A percentile compares a stretch with the other conserved stretches of the same genome.
Conservation (phyloP, 2,113 vertebrate genomes). For the Narcine bancroftii region DNA sequence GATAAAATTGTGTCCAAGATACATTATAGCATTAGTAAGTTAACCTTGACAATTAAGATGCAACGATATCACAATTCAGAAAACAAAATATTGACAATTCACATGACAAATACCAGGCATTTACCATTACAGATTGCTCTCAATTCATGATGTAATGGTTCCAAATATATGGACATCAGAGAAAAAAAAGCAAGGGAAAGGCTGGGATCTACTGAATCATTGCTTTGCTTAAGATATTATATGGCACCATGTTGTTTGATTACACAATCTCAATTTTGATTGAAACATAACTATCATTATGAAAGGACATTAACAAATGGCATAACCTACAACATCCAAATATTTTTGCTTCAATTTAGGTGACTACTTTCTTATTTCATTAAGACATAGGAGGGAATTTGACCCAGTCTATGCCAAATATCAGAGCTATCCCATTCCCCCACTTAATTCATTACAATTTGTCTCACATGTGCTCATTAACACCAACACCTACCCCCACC, state of each 20-base stretch:
- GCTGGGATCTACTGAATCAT: background rate
- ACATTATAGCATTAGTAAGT: background rate
- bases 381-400: too few relatives aligned
- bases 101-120: background rate
- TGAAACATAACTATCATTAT: background rate
- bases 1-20: background rate
- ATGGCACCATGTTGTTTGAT: background rate
- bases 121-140: too few relatives aligned
- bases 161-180: background rate
- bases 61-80: background rate
- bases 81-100: background rate
- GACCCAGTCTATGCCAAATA: too few relatives aligned
- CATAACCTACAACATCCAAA: background rate
- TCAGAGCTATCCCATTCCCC: too few relatives aligned
- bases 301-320: background rate
- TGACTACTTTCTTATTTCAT: too few relatives aligned
- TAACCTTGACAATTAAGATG: background rate
- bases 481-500: too few relatives aligned
- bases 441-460: too few relatives aligned
- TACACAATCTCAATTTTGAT: background rate
- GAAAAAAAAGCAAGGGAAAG: background rate
- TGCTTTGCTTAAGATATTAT: background rate
- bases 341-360: background rate
- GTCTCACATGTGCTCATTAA: too few relatives aligned
- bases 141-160: background rate